Evolutionary conservation across 2,888 invertebrate genomes (phyloP), one percentile per base, ranked within the genome.

Genomic region (Philopedon plagiatum): DNA sequence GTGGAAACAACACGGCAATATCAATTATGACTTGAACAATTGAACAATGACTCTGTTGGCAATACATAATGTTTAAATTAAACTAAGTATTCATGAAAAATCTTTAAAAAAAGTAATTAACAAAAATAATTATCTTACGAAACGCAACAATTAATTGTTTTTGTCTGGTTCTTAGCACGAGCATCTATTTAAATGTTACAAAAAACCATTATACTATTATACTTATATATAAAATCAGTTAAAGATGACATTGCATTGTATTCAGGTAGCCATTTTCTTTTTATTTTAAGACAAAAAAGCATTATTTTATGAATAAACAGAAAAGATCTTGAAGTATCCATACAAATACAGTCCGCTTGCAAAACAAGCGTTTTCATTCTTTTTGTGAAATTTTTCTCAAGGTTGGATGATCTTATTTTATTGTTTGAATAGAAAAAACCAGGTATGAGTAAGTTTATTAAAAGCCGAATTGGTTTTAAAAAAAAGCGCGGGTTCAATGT

Each of bases 161-260:
- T 51, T 51, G 51, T 51, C 51, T 51, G 29, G 13, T 29, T 44
- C 29, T 34, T 34, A 63, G 63, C 63, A 63, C 63, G 63, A 46
- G 49, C 37, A 34, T 13, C 18, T 34, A 21, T 51, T 63, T 63
- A 51, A 18, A 11, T 49, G 51, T 63, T 63, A 49, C 63, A 46
- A 51, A 46, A 61, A 51, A 63, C 49, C 34, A 63, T 63, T 63
- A 49, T 63, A 63, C 29, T 63, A n/a, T n/a, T n/a, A n/a, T n/a
- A n/a, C n/a, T n/a, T n/a, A n/a, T 34, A 34, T 63, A 51, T 63
- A 63, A 63, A 63, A 63, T 49, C 46, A 46, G 51, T 51, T 51
- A 51, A 44, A n/a, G 41, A 18, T 63, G 63, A 49, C 63, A 51
- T 63, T 63, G 63, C 63, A 63, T 63, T 63, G 63, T 63, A 34